These are phyloP conservation scores for Scrobipalpa costella DNA, from an alignment of 2,888 invertebrate species.

Conservation along the genomic window DNA sequence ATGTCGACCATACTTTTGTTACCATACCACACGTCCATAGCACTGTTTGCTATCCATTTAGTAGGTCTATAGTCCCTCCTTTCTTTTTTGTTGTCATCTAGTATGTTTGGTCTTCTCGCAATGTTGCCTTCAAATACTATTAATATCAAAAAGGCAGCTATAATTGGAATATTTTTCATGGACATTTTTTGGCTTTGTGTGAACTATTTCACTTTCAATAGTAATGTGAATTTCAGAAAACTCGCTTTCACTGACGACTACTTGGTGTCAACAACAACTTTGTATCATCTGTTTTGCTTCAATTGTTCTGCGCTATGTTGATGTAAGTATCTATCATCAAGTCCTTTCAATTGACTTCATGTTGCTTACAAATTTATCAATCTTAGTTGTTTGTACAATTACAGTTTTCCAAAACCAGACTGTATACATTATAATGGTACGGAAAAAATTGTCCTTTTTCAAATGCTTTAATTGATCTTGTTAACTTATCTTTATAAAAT, in stretches of 20 bases:
- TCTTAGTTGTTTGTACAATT: no score
- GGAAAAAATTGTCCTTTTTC: no score
- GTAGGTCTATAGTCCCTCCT: constrained; percentile 52
- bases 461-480: no score
- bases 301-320: neutral
- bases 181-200: neutral
- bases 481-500: no score
- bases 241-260: neutral
- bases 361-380: neutral
- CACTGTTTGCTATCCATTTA: constrained; percentile 61
- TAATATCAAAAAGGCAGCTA: constrained; percentile 26
- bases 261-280: constrained; percentile 1
- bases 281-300: neutral
- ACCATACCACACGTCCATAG: constrained; percentile 65
- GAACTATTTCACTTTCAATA: neutral
- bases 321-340: constrained; percentile 2
- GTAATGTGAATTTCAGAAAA: neutral
- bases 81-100: constrained; percentile 32
- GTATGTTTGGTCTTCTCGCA: constrained; percentile 36
- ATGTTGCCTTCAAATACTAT: constrained; percentile 39
- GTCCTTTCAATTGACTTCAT: neutral
- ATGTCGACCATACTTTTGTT: constrained; percentile 59
- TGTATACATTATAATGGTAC: no score
- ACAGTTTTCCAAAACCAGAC: no score
- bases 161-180: neutral